These are phyloP conservation scores for Diadegma fenestrale DNA, from an alignment of 2,888 invertebrate genomes.

Conservation along the genomic window DNA sequence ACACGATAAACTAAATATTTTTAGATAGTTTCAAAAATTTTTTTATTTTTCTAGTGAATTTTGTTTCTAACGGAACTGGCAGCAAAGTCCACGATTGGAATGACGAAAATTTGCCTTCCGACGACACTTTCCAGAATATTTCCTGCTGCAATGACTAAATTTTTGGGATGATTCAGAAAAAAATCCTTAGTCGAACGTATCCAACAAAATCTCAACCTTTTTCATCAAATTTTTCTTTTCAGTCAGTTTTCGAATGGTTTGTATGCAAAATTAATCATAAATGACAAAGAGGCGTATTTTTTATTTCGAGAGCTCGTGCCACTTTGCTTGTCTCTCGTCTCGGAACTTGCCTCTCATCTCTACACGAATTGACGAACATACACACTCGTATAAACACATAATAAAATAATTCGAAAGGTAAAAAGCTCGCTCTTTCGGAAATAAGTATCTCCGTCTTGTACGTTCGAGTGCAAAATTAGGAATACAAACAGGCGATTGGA, in stretches of 20 bases:
- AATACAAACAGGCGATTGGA: conserved; percentile 75
- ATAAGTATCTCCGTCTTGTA: conserved; percentile 60
- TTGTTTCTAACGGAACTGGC: too few relatives aligned
- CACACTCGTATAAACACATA: background rate
- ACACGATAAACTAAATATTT: too few relatives aligned
- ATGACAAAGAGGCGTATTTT: background rate
- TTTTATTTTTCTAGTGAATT: too few relatives aligned
- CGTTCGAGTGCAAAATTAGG: conserved; percentile 75
- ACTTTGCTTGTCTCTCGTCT: background rate
- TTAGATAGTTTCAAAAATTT: too few relatives aligned
- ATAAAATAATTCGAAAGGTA: conserved; percentile 44
- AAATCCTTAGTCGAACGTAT: too few relatives aligned
- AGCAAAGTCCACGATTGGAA: too few relatives aligned
- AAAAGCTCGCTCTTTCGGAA: conserved; percentile 56
- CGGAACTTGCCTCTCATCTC: too few relatives aligned
- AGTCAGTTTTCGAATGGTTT: too few relatives aligned
- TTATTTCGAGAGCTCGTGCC: background rate
- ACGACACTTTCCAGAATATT: too few relatives aligned
- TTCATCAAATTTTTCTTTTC: background rate
- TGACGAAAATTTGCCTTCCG: too few relatives aligned
- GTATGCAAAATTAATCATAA: background rate
- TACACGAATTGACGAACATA: background rate
- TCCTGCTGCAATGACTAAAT: too few relatives aligned
- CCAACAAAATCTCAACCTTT: background rate
- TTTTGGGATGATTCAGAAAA: too few relatives aligned